Base-by-base conservation (phyloP, 1,140 invertebrate species). In the Hylaeus anthracinus region DNA sequence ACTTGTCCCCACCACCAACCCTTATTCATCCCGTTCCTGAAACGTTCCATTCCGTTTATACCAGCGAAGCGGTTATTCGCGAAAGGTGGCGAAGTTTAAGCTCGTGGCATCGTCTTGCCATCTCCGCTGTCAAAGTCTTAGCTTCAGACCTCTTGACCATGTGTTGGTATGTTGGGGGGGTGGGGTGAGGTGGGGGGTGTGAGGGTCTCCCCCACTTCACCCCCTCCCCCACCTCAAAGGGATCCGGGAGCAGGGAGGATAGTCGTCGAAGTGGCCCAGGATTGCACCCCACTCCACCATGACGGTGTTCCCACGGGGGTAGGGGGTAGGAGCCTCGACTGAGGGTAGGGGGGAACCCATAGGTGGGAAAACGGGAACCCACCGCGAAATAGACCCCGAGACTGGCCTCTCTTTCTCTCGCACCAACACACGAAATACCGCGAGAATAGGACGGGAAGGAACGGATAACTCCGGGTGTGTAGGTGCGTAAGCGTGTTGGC, bases 351-450 rank as follows among this genome's bases (percentile, higher is more conserved):
- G 85, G 88, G 88, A 82, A 89, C 86, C 86, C 87, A 90, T 92
- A 90, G 90, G 90, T 91, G 91, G 90, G 88, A 90, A 86, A 86
- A 85, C 85, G 85, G 89, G 88, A 90, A 89, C 88, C 77, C 67
- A 84, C 82, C 79, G 89, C 88, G 86, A 91, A 92, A 91, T 91
- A 90, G 90, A 91, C 83, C 85, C 82, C 82, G 80, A 79, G 78
- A 84, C 64, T 79, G 58, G 58, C 45, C 26, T 87, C 78, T 73
- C 83, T 82, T 73, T 74, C 80, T 81, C 78, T 43, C 75, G 51
- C 72, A 73, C 83, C 39, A 73, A 72, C 61, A 72, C 75, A 51
- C 67, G 64, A 64, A 56, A 53, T 55, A 76, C 66, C 83, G 87
- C 84, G 83, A 85, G 88, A 86, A 87, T 69, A 80, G 85, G 63